Conservation (phyloP, 2,888 invertebrate species). For the Merodon equestris region DNA sequence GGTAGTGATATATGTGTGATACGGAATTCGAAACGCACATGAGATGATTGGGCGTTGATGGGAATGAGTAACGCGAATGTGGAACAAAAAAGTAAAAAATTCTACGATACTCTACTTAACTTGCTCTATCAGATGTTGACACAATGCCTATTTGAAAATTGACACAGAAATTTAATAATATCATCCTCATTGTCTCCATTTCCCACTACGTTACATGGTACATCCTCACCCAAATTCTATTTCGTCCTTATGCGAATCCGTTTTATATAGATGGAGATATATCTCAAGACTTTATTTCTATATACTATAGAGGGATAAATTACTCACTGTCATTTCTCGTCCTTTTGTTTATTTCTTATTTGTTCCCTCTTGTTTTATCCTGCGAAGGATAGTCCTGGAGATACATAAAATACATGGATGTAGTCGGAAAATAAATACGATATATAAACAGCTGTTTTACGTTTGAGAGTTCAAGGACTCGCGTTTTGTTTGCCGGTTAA, state of each 20-base stretch:
- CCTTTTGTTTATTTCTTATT: neutral
- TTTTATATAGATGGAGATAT: constrained; percentile 40
- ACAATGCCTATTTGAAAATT: constrained; percentile 50
- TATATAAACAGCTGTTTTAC: constrained; percentile 40
- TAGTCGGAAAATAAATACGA: constrained; percentile 16
- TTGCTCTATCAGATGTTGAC: constrained; percentile 31
- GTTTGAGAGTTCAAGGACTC: constrained; percentile 36
- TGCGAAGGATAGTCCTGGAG: neutral
- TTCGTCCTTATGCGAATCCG: constrained; percentile 39
- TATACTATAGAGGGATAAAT: constrained; percentile 38
- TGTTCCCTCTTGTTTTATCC: neutral
- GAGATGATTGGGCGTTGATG: too few species aligned
- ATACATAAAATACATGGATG: constrained; percentile 11
- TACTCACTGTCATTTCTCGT: constrained; percentile 26
- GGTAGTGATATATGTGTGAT: too few species aligned
- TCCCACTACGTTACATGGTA: constrained; percentile 8
- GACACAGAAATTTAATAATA: constrained; percentile 47
- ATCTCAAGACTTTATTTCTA: constrained; percentile 19
- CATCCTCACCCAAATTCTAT: constrained; percentile 34
- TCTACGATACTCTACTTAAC: too few species aligned
- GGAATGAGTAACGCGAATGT: constrained; percentile 13
- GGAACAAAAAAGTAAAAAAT: neutral
- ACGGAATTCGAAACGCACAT: too few species aligned
- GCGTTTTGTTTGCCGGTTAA: constrained; percentile 38
- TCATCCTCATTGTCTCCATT: constrained; percentile 38